Evolutionary conservation across 2,888 invertebrate species (phyloP), one percentile per base, ranked within the genome.

Genomic region (Coelogynopora nodosa): DNA sequence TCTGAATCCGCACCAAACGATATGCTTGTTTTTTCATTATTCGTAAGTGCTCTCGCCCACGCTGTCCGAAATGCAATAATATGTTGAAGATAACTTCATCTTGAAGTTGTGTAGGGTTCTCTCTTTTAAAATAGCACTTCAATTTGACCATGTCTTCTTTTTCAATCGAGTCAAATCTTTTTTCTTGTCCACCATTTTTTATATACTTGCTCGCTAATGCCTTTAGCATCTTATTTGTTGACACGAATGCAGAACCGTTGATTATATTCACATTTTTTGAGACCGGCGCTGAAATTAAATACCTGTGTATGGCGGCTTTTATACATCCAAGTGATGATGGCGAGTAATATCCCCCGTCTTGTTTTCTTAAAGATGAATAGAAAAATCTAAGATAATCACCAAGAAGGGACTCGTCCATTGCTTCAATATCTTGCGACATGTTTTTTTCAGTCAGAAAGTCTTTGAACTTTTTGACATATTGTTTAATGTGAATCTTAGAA

Each of bases 271-370:
- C 23, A 5, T 5, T 13, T 74, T 26, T 5, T 13, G 10, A 13
- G 23, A 74, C 74, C 74, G 27, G 74, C 23, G 27, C 74, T 74
- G 74, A 74, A 23, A 74, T 23, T 23, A 74, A 74, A 26, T 74
- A 74, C 23, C 74, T 5, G 5, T 74, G 74, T 5, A 74, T 74
- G 23, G 74, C 74, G 5, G 74, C 74, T 23, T 26, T 5, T 13
- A 74, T 74, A 74, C 74, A 74, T 13, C 18, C 74, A 13, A 74
- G 74, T 74, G 74, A 74, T 13, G 74, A 74, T 23, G 74, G 74
- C 23, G 74, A 74, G 23, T 74, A 74, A 74, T 13, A 74, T 74
- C 5, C 18, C 5, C 18, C 49, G 49, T 49, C 74, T 5, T 5
- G 10, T 23, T 74, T 74, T 74, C 23, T 74, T 2, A 74, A 23